These are phyloP conservation scores for Bubo bubo DNA, from an alignment of 2,113 vertebrate genomes.

Conservation along the genomic window DNA sequence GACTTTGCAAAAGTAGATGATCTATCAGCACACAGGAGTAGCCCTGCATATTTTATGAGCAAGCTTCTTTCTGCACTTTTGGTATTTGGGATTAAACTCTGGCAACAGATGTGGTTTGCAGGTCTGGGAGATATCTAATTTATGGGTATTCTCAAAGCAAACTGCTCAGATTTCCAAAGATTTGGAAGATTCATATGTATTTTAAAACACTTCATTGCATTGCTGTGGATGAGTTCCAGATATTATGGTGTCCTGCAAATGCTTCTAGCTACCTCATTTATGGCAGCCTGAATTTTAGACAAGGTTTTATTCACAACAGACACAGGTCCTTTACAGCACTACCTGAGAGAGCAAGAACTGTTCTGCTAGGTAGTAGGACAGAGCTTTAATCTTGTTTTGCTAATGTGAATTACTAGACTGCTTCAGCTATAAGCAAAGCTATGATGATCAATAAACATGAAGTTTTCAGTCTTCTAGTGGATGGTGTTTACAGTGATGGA, in stretches of 20 bases:
- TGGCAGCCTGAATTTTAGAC: not conserved
- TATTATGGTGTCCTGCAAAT: not conserved
- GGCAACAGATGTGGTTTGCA: not conserved
- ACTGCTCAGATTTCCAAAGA: not conserved
- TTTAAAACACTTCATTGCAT: not conserved
- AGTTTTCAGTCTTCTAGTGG: not conserved
- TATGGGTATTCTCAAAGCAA: not conserved
- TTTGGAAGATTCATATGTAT: not conserved
- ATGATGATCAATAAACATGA: not conserved
- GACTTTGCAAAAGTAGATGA: not conserved
- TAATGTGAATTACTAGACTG: not conserved
- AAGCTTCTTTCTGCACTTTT: not conserved
- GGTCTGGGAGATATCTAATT: not conserved
- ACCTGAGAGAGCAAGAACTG: not conserved
- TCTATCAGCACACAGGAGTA: not conserved
- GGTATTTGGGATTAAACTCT: not conserved
- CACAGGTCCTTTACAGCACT: not conserved
- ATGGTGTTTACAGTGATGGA: not conserved
- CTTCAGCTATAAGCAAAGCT: not conserved
- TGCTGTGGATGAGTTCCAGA: not conserved
- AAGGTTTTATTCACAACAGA: not conserved
- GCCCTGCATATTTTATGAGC: not conserved
- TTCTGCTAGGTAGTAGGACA: not conserved
- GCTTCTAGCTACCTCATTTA: not conserved
- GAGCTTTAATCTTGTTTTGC: not conserved